phyloP scores from a whole-genome alignment of 2,888 invertebrate genomes.

The Morpho achilles region DNA sequence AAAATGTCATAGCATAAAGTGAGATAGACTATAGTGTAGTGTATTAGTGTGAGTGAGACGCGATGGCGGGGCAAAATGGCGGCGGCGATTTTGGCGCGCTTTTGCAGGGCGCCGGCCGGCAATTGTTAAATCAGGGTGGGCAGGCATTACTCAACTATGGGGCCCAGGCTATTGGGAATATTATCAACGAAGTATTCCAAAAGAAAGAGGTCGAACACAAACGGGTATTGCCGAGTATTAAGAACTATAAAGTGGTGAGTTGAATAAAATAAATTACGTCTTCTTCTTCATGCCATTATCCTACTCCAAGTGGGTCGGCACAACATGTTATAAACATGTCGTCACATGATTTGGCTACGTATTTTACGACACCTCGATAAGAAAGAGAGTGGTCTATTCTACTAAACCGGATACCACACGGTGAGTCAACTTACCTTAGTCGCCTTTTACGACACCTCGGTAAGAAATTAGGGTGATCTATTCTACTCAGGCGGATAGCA shows the following conservation, averaged over 20 bases:
- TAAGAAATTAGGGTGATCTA: too few relatives aligned
- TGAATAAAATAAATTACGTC: not conserved
- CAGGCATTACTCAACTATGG: conserved; percentile 80
- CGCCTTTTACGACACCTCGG: too few relatives aligned
- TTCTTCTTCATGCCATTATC: too few relatives aligned
- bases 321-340: too few relatives aligned
- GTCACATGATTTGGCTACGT: too few relatives aligned
- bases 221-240: conserved; percentile 83
- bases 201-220: conserved; percentile 84
- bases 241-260: conserved; percentile 84
- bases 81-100: conserved; percentile 65
- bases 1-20: conserved; percentile 58
- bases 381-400: too few relatives aligned
- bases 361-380: too few relatives aligned
- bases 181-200: conserved; percentile 82
- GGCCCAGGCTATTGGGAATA: conserved; percentile 80
- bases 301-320: too few relatives aligned
- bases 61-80: conserved; percentile 66
- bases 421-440: too few relatives aligned
- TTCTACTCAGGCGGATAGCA: too few relatives aligned
- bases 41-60: conserved; percentile 43
- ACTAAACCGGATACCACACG: too few relatives aligned
- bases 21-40: conserved; percentile 38
- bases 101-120: conserved; percentile 73
- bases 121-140: conserved; percentile 77